Percentiles rank a stretch among this genome's conserved stretches.
Conservation (phyloP, 2,113 vertebrate species). For the Hiodon alosoides region DNA sequence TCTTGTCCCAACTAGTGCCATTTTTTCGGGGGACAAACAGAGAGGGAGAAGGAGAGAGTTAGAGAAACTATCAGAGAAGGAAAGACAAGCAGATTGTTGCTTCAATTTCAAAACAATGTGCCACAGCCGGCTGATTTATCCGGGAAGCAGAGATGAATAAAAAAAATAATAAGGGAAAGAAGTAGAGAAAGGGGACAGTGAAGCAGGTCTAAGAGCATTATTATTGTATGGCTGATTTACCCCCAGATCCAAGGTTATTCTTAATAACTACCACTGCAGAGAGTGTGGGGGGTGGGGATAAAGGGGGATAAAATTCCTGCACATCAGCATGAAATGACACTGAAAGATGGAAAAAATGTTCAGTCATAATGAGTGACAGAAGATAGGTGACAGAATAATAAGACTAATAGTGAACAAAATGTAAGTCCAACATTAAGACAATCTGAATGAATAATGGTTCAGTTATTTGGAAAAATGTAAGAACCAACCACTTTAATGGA, state of each 20-base stretch:
- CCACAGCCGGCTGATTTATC: not conserved
- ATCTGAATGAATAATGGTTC: not conserved
- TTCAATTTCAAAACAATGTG: no score
- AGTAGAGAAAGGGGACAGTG: not conserved
- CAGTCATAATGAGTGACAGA: conserved; percentile 5
- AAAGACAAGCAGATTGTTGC: not conserved
- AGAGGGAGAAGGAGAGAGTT: not conserved
- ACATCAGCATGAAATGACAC: conserved; percentile 6
- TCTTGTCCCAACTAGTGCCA: conserved; percentile 43
- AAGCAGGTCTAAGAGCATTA: not conserved
- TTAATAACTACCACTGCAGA: conserved; percentile 17
- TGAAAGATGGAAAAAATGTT: not conserved
- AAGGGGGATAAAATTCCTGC: not conserved
- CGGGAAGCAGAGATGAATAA: not conserved
- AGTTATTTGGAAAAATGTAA: not conserved
- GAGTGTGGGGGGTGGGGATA: not conserved
- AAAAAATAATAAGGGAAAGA: not conserved
- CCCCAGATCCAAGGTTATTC: conserved; percentile 13
- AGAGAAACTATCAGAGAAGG: not conserved
- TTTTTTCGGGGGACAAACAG: conserved; percentile 44
- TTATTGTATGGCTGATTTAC: conserved; percentile 9
- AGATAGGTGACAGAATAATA: not conserved
- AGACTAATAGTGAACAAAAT: not conserved
- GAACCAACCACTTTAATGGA: not conserved
- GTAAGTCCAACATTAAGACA: not conserved